Conservation (phyloP, 1,140 invertebrate genomes). For the Brachionus rotundiformis region DNA sequence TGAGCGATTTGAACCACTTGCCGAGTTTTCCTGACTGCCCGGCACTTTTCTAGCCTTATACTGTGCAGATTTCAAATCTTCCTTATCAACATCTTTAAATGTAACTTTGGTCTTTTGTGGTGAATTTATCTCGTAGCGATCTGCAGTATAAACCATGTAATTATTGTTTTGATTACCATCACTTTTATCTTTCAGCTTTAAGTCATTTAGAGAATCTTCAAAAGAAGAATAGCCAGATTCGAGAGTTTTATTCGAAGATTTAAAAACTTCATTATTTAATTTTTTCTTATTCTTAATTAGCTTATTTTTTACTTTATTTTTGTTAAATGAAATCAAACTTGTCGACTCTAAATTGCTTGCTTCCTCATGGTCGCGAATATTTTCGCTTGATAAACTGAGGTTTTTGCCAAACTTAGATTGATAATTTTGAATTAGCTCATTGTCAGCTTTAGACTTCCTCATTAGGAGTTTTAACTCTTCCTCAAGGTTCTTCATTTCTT, state of each 20-base stretch:
- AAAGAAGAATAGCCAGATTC: slow-evolving; percentile 23
- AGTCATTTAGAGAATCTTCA: not conserved
- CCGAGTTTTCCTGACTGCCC: not conserved
- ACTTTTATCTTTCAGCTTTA: not conserved
- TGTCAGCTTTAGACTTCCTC: slow-evolving; percentile 18
- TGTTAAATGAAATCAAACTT: not conserved
- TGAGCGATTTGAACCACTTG: not conserved
- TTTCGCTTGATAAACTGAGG: not conserved
- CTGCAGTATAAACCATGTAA: not conserved
- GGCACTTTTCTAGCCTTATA: not conserved
- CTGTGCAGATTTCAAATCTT: not conserved
- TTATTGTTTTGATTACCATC: not conserved
- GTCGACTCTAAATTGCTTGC: not conserved
- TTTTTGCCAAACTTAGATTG: not conserved
- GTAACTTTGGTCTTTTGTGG: not conserved
- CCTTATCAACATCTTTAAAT: not conserved
- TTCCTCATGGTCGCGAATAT: not conserved
- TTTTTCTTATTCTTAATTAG: not conserved
- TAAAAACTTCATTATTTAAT: not conserved
- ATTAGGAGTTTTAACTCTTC: slow-evolving; percentile 10
- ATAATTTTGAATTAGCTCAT: slow-evolving; percentile 14
- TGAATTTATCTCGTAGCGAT: not conserved
- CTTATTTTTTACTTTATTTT: slow-evolving; percentile 4
- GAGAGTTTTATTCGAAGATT: slow-evolving; percentile 12
- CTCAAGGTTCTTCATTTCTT: not conserved